Base-by-base conservation (phyloP, 1,140 invertebrate species). In the Bombus vancouverensis region DNA sequence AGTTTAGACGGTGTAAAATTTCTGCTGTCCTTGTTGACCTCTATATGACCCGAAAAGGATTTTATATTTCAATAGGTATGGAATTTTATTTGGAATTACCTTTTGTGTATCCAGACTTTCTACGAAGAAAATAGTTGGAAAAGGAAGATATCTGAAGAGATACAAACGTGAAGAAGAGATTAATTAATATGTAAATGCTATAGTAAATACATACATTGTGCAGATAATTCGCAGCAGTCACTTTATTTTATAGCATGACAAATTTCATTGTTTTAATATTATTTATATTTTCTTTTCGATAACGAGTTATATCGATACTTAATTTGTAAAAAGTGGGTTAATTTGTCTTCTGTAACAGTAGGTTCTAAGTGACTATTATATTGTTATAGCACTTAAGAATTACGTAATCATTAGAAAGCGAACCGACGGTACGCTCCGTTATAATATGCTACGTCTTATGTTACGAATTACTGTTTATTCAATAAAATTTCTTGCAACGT, bases 391-490 rank as follows among this genome's bases (percentile, higher is more conserved):
- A 59, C 28, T 84, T 59, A 74, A 39, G 15, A 18, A 13, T 90
- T 89, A 79, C 57, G 85, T 66, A 91, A 91, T 81, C 68, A 88
- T 90, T 90, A 91, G 89, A 91, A 91, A 91, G 89, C 89, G 89
- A 89, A 88, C 88, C 87, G 81, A 47, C 74, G 57, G 39, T 80
- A 76, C 44, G 73, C 18, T 75, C 74, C 73, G 59, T 85, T 59
- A 28, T 71, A 80, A 85, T 80, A 32, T 75, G 59, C 22, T 32
- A 44, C 59, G 32, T 70, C 81, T 59, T 59, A 59, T 32, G 57
- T 37, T 85, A 66, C 42, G 34, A 28, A 70, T 70, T 70, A 25
- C 34, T 28, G 37, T 70, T 37, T 70, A 39, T 39, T 70, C 18
- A 25, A 37, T 25, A 3, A 37, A 70, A 70, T 70, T 70, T 28